Base-by-base conservation (phyloP, 2,888 invertebrate species). In the Agriopis aurantiaria region DNA sequence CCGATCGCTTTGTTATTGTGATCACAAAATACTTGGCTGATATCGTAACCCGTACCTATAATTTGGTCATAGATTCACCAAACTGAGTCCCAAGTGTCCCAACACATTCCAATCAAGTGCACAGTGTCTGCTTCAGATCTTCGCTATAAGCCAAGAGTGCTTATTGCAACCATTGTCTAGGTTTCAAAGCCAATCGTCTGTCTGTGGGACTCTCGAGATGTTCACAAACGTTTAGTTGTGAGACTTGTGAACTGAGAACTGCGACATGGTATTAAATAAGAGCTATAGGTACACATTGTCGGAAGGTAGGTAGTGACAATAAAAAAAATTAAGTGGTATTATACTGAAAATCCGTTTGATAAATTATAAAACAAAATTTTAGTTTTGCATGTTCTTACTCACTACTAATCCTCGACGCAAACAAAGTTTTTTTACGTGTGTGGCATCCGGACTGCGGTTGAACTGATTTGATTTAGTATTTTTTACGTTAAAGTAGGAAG, bases 131-230 rank as follows among this genome's bases (percentile, higher is more conserved):
- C 67, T 45, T 41, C 51, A 45, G 51, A 51, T 52, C 49, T 48
- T 43, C 12, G 46, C 40, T 53, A 48, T 45, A 45, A 56, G 49
- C 11, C 45, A 33, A 67, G 79, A 61, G 74, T 69, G 63, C 78
- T 82, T 81, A 76, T 77, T 76, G 77, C 68, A 75, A 77, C 80
- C 78, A 77, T 83, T 84, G 86, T 86, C 85, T 85, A 83, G 85
- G 85, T 82, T 80, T 80, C 75, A 77, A 75, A 72, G 72, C 77
- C 82, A 80, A 79, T 77, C 75, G 85, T 81, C 80, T 67, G 59
- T 63, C 59, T 67, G 58, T n/a, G 45, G 57, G 52, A 65, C 59
- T 52, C 62, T 63, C 49, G 14, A 58, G 40, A 67, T 56, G 57
- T 46, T 63, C 58, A 57, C 56, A 68, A 62, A 57, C 51, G 49